Percentiles rank a stretch among this genome's conserved stretches.
phyloP scores from a whole-genome alignment of 2,113 vertebrate species.

The Apodemus sylvaticus region DNA sequence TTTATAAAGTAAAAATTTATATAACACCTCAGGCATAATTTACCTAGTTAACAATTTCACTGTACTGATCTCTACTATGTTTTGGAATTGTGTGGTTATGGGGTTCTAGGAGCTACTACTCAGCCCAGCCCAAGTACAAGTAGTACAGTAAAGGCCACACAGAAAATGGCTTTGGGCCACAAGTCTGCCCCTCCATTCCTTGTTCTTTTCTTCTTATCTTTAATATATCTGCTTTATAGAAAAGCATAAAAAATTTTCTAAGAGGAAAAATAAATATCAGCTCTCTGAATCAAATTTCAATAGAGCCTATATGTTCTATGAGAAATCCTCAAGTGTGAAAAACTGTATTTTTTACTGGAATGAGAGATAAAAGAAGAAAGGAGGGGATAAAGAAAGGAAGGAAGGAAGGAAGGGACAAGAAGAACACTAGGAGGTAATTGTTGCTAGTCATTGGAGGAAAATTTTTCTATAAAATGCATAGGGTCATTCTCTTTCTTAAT shows the following conservation, averaged over 20 bases:
- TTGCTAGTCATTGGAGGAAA: not conserved
- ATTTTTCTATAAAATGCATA: not conserved
- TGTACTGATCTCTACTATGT: not conserved
- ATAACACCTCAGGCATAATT: not conserved
- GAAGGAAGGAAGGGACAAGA: not conserved
- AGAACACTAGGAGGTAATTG: not conserved
- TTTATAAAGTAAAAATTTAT: not conserved
- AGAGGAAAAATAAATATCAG: not conserved
- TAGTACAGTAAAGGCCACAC: not conserved
- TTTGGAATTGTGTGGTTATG: not conserved
- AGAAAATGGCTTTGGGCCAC: not conserved
- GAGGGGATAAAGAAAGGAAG: too few species aligned
- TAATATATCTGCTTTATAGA: not conserved
- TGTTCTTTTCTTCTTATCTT: not conserved
- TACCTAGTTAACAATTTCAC: not conserved
- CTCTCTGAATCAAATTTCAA: not conserved
- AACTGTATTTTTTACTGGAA: not conserved
- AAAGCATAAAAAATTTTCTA: not conserved
- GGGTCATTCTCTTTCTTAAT: not conserved
- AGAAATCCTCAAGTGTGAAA: not conserved
- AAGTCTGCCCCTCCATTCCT: not conserved
- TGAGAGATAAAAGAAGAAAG: too few species aligned
- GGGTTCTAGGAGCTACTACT: not conserved
- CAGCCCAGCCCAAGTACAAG: not conserved
- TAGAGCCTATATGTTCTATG: not conserved